Evolutionary conservation across 1,140 invertebrate species (phyloP).

Genomic region (Batillaria attramentaria): DNA sequence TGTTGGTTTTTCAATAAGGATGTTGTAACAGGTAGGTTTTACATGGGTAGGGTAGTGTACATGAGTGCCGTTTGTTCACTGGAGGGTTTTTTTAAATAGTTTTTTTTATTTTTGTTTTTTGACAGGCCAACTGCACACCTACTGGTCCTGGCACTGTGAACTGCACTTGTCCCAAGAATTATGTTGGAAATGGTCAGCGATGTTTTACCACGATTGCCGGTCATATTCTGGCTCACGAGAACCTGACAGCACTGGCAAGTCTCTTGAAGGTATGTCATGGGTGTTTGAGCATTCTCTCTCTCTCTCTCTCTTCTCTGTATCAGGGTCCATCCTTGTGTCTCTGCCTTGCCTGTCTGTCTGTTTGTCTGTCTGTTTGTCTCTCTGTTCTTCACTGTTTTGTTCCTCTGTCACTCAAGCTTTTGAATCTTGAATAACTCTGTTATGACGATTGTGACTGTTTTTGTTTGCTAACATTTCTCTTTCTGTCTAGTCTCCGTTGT

Average conservation of each 20-base stretch:
- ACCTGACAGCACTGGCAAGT: slow-evolving; percentile 39
- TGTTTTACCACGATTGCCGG: slow-evolving; percentile 51
- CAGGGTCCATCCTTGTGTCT: background rate
- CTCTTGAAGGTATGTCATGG: slow-evolving; percentile 40
- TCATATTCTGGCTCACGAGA: slow-evolving; percentile 38
- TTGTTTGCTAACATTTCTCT: no score
- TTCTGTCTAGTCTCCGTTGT: background rate
- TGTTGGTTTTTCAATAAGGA: no score
- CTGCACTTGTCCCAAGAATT: slow-evolving; percentile 49
- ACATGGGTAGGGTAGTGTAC: no score
- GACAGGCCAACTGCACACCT: slow-evolving; percentile 53
- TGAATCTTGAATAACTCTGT: no score
- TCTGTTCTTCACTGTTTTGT: background rate
- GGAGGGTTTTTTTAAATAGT: no score
- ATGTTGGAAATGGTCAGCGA: slow-evolving; percentile 46
- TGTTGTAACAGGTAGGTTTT: no score
- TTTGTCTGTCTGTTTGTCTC: slow-evolving; percentile 2
- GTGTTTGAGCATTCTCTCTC: background rate
- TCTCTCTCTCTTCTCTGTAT: background rate
- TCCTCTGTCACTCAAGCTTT: no score
- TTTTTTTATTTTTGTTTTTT: slow-evolving; percentile 2
- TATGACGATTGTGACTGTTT: no score
- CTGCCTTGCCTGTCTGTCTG: background rate
- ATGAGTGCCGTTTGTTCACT: no score
- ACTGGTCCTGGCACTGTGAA: slow-evolving; percentile 45